Evolutionary conservation across 2,797 vertebrate species (phyloP).

Genomic region (Perodicticus potto): DNA sequence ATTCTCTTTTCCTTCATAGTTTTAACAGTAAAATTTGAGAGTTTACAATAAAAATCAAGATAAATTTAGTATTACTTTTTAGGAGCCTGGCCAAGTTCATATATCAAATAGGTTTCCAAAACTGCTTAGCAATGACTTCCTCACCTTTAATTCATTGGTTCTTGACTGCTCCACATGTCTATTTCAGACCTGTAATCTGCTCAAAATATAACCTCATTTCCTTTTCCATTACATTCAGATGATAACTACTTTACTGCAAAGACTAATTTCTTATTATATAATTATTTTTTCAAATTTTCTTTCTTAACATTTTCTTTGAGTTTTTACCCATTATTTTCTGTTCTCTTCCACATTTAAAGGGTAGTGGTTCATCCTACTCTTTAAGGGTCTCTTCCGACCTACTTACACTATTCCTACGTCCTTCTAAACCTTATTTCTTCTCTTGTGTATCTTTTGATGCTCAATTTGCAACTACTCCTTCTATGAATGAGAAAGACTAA

Average conservation of each 20-base stretch:
- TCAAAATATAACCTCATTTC: background rate
- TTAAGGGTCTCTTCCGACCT: background rate
- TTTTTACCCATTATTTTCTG: background rate
- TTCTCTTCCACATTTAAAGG: background rate
- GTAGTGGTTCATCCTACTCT: background rate
- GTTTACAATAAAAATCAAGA: conserved; percentile 9
- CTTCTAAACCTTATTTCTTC: background rate
- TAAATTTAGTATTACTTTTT: background rate
- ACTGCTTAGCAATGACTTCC: background rate
- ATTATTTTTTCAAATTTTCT: background rate
- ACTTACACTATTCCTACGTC: background rate
- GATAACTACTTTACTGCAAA: background rate
- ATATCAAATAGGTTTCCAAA: background rate
- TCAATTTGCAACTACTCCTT: background rate
- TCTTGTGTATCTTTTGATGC: background rate
- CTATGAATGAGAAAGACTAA: background rate
- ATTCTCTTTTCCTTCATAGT: background rate
- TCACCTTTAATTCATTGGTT: conserved; percentile 11
- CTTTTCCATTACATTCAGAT: background rate
- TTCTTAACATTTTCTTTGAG: background rate
- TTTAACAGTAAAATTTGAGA: background rate
- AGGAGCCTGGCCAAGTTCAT: background rate
- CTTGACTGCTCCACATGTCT: background rate
- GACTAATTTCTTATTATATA: background rate
- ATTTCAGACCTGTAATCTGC: background rate